Percentiles rank a stretch among this genome's conserved stretches.
phyloP scores from a whole-genome alignment of 2,797 vertebrate species.

The Onychomys torridus region DNA sequence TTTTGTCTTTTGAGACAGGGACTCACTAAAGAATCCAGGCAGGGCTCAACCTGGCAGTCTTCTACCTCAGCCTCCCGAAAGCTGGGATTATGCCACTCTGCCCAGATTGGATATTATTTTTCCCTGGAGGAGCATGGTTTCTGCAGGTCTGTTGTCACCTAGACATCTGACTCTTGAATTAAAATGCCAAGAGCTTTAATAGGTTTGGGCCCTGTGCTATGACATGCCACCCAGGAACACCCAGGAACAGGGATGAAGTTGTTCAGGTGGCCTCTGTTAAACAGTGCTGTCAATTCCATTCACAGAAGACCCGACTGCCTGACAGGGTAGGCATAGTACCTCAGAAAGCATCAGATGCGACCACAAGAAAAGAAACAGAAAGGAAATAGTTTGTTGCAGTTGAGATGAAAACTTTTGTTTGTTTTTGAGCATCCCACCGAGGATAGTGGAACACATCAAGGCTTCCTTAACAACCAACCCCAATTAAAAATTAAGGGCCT shows the following conservation, averaged over 20 bases:
- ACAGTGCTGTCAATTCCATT: background rate
- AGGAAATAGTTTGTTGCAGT: background rate
- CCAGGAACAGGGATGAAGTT: background rate
- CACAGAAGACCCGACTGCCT: background rate
- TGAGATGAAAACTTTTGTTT: background rate
- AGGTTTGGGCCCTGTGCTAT: background rate
- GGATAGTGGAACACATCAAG: background rate
- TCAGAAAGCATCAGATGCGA: conserved; percentile 8
- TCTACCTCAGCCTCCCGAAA: background rate
- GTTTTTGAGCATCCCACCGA: background rate
- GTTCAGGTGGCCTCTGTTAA: background rate
- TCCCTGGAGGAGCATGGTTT: conserved; percentile 35
- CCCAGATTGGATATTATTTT: background rate
- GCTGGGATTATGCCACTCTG: background rate
- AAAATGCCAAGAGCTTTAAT: conserved; percentile 8
- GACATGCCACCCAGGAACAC: background rate
- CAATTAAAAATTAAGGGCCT: background rate
- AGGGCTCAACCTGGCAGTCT: background rate
- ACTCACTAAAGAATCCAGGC: background rate
- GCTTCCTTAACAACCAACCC: background rate
- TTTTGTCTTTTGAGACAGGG: background rate
- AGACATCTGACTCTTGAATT: conserved; percentile 43
- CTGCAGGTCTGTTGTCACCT: conserved; percentile 33
- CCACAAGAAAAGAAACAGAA: conserved; percentile 62
- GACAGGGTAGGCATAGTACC: background rate